Evolutionary conservation across 2,113 vertebrate species (phyloP).

Genomic region (Chlorodrepanis virens): DNA sequence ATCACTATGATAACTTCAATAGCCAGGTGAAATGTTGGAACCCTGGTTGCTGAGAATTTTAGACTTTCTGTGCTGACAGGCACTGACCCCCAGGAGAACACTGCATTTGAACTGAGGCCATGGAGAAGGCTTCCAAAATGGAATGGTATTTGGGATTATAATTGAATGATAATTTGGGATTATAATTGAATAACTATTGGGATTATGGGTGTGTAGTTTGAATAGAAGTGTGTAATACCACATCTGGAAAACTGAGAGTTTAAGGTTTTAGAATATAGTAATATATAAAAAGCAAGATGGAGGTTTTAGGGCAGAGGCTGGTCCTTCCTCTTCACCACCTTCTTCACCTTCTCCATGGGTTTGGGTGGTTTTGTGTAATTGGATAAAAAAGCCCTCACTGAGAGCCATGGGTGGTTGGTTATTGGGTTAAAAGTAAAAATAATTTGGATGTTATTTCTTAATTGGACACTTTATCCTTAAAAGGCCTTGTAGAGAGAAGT

Average conservation of each 20-base stretch:
- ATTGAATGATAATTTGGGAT: not conserved
- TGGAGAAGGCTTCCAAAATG: not conserved
- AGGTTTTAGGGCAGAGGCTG: not conserved
- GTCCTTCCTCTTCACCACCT: not conserved
- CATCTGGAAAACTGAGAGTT: not conserved
- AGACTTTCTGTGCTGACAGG: not conserved
- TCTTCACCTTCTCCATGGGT: not conserved
- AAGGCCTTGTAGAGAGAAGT: not conserved
- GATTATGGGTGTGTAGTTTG: not conserved
- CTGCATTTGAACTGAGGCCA: not conserved
- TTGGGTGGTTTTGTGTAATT: not conserved
- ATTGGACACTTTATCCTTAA: not conserved
- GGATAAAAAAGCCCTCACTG: not conserved
- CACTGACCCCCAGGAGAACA: not conserved
- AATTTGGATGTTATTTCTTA: not conserved
- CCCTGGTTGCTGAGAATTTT: not conserved
- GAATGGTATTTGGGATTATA: not conserved
- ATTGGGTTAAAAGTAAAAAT: not conserved
- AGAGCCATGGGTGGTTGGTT: rapidly evolving
- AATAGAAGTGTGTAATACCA: not conserved
- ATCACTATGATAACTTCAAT: not conserved
- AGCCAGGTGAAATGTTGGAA: not conserved
- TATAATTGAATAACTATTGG: not conserved
- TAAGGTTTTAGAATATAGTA: not conserved
- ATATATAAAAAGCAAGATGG: not conserved